These are phyloP conservation scores for Amphiura filiformis DNA, from an alignment of 35 echinoderm and acorn worm species.

Conservation along the genomic window DNA sequence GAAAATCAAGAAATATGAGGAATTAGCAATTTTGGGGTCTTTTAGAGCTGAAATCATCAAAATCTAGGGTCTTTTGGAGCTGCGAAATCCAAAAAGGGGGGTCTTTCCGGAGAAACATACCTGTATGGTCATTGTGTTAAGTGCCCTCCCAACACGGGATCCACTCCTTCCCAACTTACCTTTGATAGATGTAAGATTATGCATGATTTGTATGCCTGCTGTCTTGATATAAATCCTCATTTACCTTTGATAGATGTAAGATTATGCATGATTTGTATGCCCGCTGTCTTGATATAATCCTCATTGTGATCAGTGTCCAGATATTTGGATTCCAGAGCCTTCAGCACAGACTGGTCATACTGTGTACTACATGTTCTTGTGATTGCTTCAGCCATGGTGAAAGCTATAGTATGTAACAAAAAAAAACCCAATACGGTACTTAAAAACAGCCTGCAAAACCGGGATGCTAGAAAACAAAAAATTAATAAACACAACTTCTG, in stretches of 20 bases:
- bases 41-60: no score
- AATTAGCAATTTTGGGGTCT: no score
- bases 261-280: background rate
- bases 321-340: background rate
- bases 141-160: background rate
- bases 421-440: no score
- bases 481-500: no score
- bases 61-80: no score
- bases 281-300: background rate
- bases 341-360: background rate
- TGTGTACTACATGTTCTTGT: background rate
- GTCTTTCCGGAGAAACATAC: no score
- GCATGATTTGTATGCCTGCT: background rate
- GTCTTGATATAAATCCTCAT: background rate
- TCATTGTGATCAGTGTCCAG: background rate
- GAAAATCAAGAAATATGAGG: no score
- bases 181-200: background rate
- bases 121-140: no score
- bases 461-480: no score
- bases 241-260: background rate
- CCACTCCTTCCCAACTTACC: background rate
- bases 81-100: no score
- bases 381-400: background rate
- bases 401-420: background rate
- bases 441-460: no score